Evolutionary conservation across 2,888 invertebrate genomes (phyloP).

Genomic region (Melikaiella ostensackeni): DNA sequence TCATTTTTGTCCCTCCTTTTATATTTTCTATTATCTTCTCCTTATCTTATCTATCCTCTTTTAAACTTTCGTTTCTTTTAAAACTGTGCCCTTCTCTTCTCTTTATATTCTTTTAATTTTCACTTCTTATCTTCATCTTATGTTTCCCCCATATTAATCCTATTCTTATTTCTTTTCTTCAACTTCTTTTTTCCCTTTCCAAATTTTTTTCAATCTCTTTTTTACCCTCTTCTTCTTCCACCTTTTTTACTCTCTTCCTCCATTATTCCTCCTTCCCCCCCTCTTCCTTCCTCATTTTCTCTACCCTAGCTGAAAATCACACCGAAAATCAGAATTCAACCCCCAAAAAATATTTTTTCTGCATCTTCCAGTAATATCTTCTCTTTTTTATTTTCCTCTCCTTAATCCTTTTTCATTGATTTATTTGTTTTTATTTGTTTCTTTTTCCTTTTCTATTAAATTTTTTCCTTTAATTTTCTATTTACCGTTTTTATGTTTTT

Average conservation of each 20-base stretch:
- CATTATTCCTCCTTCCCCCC: not conserved
- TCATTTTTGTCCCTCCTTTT: no score
- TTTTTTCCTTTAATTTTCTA: no score
- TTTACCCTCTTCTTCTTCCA: not conserved
- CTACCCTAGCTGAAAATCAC: not conserved
- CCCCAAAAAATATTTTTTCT: no score
- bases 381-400: not conserved
- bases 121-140: not conserved
- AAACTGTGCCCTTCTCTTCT: not conserved
- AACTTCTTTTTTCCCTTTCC: not conserved
- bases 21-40: not conserved
- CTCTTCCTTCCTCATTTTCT: not conserved
- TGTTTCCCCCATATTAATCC: not conserved
- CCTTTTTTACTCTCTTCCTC: not conserved
- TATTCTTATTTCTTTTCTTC: not conserved
- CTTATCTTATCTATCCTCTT: not conserved
- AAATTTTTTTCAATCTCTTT: not conserved
- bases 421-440: not conserved
- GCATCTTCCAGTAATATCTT: no score
- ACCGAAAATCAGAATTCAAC: no score
- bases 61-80: no score
- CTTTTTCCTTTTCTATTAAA: not conserved
- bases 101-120: not conserved
- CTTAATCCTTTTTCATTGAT: not conserved
- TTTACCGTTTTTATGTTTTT: not conserved